These are phyloP conservation scores for Sula dactylatra DNA, from an alignment of 2,113 vertebrate species.

Conservation along the genomic window DNA sequence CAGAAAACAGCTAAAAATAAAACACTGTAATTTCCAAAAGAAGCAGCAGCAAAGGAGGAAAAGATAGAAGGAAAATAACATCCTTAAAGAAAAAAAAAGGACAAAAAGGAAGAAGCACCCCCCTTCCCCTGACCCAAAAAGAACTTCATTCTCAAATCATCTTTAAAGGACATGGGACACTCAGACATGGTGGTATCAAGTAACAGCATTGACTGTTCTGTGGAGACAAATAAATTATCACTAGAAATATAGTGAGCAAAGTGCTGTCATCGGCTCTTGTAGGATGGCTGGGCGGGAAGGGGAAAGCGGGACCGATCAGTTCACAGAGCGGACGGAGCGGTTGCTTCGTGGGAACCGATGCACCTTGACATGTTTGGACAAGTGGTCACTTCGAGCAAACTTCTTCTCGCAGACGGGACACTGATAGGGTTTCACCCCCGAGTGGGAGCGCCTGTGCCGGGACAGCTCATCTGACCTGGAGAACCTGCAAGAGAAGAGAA, in stretches of 20 bases:
- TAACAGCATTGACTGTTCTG: constrained; percentile 52
- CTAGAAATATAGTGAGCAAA: constrained; percentile 61
- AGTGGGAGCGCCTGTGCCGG: constrained; percentile 94
- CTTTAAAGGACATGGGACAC: constrained; percentile 15
- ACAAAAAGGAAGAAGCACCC: background rate
- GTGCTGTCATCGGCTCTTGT: constrained; percentile 36
- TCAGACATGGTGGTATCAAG: constrained; percentile 49
- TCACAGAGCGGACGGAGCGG: constrained; percentile 85
- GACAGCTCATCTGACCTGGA: constrained; percentile 96
- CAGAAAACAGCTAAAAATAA: constrained; percentile 75
- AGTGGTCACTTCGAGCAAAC: constrained; percentile 98
- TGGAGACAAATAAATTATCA: constrained; percentile 88
- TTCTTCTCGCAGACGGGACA: constrained; percentile 97
- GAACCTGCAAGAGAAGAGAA: constrained; percentile 79
- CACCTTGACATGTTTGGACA: constrained; percentile 99
- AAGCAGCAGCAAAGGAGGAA: constrained; percentile 48
- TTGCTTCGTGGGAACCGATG: constrained; percentile 96
- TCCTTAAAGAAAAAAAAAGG: background rate
- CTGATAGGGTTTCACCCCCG: constrained; percentile 96
- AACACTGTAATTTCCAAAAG: constrained; percentile 67
- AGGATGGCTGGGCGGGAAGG: background rate
- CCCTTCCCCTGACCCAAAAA: constrained; percentile 22
- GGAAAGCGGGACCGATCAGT: constrained; percentile 74
- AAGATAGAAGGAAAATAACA: constrained; percentile 46
- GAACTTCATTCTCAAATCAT: constrained; percentile 35